Evolutionary conservation across 2,113 vertebrate genomes (phyloP).

Genomic region (Cepphus grylle): DNA sequence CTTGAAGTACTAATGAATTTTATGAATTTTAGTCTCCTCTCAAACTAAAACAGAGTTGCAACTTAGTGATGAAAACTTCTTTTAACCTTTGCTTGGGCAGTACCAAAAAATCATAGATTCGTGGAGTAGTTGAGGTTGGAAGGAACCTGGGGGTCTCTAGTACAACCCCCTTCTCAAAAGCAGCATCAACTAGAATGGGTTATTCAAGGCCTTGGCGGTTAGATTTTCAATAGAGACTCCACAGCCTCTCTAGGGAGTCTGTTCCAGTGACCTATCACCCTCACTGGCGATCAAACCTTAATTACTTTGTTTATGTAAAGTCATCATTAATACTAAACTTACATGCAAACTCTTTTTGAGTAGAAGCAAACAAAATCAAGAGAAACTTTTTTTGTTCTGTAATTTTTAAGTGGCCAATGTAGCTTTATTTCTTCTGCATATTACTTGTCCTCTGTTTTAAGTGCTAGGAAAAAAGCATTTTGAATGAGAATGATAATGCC

Average conservation of each 20-base stretch:
- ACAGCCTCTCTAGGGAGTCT: background rate
- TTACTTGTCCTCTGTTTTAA: background rate
- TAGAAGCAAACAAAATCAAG: background rate
- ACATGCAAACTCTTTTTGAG: background rate
- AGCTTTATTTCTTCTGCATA: background rate
- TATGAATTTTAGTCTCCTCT: background rate
- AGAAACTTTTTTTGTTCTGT: background rate
- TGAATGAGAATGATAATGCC: background rate
- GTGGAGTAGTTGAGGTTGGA: background rate
- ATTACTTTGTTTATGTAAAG: background rate
- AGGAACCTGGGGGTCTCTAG: background rate
- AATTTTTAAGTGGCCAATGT: background rate
- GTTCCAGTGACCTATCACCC: background rate
- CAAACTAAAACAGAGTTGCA: background rate
- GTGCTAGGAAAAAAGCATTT: background rate
- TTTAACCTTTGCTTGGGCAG: background rate
- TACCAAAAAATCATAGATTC: background rate
- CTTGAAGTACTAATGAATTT: background rate
- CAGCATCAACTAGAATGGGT: background rate
- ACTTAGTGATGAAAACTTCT: background rate
- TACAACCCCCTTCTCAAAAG: background rate
- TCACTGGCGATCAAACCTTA: background rate
- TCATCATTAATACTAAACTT: background rate
- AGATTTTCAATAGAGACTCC: background rate
- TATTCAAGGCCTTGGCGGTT: background rate